These are phyloP conservation scores for Columba livia DNA, from an alignment of 2,113 vertebrate genomes.

Conservation along the genomic window DNA sequence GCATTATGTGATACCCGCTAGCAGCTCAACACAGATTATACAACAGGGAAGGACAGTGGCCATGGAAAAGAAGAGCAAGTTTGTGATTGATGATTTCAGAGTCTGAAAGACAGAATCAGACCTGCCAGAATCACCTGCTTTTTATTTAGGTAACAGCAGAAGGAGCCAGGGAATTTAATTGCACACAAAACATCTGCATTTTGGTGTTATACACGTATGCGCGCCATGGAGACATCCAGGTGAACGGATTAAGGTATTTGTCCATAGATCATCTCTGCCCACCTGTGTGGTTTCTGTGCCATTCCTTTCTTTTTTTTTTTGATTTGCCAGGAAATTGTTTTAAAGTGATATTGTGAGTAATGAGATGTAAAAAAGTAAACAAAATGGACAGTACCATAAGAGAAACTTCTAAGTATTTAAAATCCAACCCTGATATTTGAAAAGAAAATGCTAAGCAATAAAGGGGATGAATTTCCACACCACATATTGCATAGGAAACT, in stretches of 20 bases:
- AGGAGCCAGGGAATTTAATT: background rate
- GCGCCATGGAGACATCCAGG: background rate
- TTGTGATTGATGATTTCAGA: background rate
- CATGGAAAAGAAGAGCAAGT: background rate
- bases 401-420: constrained; percentile 26
- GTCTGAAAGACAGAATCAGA: background rate
- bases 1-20: background rate
- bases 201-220: background rate
- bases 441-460: constrained; percentile 62
- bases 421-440: constrained; percentile 56
- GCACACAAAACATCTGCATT: background rate
- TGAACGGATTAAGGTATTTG: background rate
- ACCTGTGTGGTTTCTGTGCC: background rate
- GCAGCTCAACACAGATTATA: background rate
- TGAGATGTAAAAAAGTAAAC: background rate
- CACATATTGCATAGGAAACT: constrained; percentile 34
- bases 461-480: constrained; percentile 32
- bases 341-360: background rate
- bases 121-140: background rate
- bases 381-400: background rate
- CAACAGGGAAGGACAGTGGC: background rate
- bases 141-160: background rate
- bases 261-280: background rate
- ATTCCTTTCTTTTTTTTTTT: background rate
- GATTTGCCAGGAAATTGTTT: constrained; percentile 9